Evolutionary conservation across 2,113 vertebrate genomes (phyloP).

Genomic region (Delphinus delphis): DNA sequence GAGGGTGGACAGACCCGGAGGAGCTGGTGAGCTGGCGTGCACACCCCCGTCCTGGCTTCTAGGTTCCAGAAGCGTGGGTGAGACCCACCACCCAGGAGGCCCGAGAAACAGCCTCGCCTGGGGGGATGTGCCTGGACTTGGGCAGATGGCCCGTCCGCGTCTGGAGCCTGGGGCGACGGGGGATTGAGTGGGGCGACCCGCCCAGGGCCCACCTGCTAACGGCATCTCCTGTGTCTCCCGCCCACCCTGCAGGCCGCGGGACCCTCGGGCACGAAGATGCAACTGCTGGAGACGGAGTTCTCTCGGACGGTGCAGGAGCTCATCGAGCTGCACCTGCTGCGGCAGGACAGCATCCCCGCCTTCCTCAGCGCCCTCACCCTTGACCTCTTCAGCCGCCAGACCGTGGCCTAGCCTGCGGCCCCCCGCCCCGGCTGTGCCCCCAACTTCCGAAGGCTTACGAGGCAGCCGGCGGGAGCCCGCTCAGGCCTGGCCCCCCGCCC

Average conservation of each 20-base stretch:
- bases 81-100: background rate
- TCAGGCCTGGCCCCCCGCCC: background rate
- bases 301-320: conserved; percentile 90
- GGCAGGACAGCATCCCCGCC: conserved; percentile 96
- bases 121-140: fast-evolving
- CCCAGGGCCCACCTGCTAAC: background rate
- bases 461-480: background rate
- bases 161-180: background rate
- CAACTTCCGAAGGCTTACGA: fast-evolving
- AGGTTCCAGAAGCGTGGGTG: background rate
- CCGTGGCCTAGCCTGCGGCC: conserved; percentile 76
- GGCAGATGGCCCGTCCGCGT: fast-evolving
- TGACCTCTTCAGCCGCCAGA: conserved; percentile 97
- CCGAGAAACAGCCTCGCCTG: background rate
- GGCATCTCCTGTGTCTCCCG: background rate
- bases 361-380: conserved; percentile 97
- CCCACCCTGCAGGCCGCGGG: conserved; percentile 79
- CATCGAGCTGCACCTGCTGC: conserved; percentile 93
- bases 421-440: background rate
- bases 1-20: background rate
- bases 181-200: background rate
- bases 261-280: conserved; percentile 89
- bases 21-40: background rate
- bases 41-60: fast-evolving
- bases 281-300: conserved; percentile 96